Evolutionary conservation across 2,888 invertebrate species (phyloP).

Genomic region (Microdon myrmicae): DNA sequence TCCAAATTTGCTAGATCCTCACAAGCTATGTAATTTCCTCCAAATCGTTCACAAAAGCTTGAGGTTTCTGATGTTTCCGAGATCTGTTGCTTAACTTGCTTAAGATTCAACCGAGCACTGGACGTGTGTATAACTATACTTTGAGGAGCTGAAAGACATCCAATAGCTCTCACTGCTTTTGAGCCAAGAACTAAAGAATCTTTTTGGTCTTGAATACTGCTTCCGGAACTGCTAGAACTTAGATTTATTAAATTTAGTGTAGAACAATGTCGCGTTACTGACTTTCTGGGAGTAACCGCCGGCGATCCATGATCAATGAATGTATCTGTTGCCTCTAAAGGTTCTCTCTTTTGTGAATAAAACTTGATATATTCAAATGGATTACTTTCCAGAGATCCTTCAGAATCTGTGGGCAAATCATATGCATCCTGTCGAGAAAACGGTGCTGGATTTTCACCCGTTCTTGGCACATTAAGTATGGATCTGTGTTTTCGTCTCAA

Average conservation of each 20-base stretch:
- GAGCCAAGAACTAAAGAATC: slow-evolving; percentile 65
- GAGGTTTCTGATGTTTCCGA: slow-evolving; percentile 74
- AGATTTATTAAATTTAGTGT: slow-evolving; percentile 62
- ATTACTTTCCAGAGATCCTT: slow-evolving; percentile 70
- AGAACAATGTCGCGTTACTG: slow-evolving; percentile 57
- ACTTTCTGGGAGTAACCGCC: slow-evolving; percentile 38
- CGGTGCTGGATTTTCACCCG: slow-evolving; percentile 58
- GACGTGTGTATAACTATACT: slow-evolving; percentile 68
- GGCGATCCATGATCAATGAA: slow-evolving; percentile 68
- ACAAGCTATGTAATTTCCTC: slow-evolving; percentile 72
- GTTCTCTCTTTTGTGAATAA: slow-evolving; percentile 69
- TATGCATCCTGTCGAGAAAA: slow-evolving; percentile 71
- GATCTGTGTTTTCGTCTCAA: slow-evolving; percentile 64
- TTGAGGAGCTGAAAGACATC: slow-evolving; percentile 59
- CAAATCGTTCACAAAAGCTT: slow-evolving; percentile 68
- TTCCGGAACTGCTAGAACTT: slow-evolving; percentile 56
- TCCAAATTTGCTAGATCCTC: slow-evolving; percentile 76
- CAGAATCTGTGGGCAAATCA: slow-evolving; percentile 66
- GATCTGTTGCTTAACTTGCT: slow-evolving; percentile 67
- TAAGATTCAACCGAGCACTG: slow-evolving; percentile 67
- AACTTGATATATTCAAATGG: slow-evolving; percentile 77
- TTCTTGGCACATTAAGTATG: slow-evolving; percentile 17
- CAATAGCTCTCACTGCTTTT: slow-evolving; percentile 60
- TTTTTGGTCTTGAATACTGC: slow-evolving; percentile 54
- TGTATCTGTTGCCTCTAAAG: slow-evolving; percentile 66